Conservation (phyloP, 2,888 invertebrate genomes). For the Amphipoea lucens region DNA sequence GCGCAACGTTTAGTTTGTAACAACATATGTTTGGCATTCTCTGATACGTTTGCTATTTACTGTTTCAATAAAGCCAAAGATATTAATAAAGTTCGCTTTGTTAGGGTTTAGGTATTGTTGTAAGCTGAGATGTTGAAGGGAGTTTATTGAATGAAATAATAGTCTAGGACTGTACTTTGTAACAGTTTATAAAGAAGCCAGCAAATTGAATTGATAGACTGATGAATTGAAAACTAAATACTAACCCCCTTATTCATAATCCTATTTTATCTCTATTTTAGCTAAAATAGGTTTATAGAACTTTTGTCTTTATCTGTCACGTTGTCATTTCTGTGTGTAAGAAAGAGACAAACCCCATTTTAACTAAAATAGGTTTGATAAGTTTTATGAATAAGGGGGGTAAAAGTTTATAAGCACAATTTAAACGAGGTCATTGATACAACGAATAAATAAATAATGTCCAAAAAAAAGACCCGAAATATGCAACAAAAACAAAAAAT, state of each 20-base stretch:
- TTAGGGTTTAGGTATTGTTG: conserved; percentile 11
- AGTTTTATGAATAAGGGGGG: too few species aligned
- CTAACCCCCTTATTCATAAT: too few species aligned
- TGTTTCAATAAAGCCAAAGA: conserved; percentile 32
- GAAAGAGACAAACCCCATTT: too few species aligned
- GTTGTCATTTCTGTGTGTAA: too few species aligned
- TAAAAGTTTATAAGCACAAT: not conserved
- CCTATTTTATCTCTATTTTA: too few species aligned
- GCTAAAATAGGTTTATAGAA: too few species aligned
- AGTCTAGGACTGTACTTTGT: not conserved
- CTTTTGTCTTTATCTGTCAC: too few species aligned
- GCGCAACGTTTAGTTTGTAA: conserved; percentile 27
- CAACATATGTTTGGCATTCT: conserved; percentile 34
- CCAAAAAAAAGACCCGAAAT: not conserved
- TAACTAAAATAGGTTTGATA: too few species aligned
- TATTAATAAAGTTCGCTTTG: conserved; percentile 43
- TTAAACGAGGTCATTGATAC: not conserved
- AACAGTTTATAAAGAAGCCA: conserved; percentile 15
- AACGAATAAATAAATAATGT: not conserved
- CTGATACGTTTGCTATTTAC: conserved; percentile 35
- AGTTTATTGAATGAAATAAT: conserved; percentile 26
- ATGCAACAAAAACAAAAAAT: not conserved
- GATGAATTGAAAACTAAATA: not conserved
- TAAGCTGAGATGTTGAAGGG: not conserved
- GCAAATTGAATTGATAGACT: not conserved